These are phyloP conservation scores for Margarornis squamiger DNA, from an alignment of 2,797 vertebrate species.

Conservation along the genomic window DNA sequence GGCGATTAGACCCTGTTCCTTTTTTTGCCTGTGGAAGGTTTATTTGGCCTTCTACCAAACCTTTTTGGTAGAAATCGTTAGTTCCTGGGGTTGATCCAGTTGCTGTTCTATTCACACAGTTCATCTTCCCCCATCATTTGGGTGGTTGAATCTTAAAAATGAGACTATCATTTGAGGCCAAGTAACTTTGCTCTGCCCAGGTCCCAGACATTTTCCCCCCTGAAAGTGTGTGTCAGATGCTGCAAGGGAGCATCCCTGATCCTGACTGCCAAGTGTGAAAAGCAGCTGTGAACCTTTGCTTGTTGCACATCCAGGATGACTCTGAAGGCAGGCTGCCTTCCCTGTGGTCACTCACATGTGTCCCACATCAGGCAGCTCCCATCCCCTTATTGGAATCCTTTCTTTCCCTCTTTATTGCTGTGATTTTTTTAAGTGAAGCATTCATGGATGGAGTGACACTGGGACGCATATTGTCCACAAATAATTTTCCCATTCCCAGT, in stretches of 20 bases:
- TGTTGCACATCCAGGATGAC: neutral
- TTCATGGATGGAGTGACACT: neutral
- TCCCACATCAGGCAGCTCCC: neutral
- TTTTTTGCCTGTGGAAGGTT: slow-evolving; percentile 38
- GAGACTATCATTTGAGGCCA: neutral
- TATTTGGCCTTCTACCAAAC: slow-evolving; percentile 48
- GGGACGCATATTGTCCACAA: neutral
- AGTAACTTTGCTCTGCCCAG: neutral
- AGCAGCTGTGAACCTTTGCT: fast-evolving
- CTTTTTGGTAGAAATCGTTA: slow-evolving; percentile 13
- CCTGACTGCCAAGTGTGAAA: neutral
- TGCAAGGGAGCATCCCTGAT: neutral
- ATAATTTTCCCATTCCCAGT: neutral
- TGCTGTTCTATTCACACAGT: neutral
- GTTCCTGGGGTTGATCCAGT: neutral
- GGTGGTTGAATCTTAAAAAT: neutral
- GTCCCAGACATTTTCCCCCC: neutral
- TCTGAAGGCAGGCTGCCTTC: neutral
- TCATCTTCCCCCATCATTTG: neutral
- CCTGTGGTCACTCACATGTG: neutral
- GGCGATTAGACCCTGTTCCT: neutral
- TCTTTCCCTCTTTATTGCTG: neutral
- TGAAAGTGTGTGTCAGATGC: neutral
- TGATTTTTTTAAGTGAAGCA: neutral
- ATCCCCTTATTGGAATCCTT: neutral